Evolutionary conservation across 2,797 vertebrate genomes (phyloP), one percentile per base, ranked within the genome.

Genomic region (Sebastes steindachneri): DNA sequence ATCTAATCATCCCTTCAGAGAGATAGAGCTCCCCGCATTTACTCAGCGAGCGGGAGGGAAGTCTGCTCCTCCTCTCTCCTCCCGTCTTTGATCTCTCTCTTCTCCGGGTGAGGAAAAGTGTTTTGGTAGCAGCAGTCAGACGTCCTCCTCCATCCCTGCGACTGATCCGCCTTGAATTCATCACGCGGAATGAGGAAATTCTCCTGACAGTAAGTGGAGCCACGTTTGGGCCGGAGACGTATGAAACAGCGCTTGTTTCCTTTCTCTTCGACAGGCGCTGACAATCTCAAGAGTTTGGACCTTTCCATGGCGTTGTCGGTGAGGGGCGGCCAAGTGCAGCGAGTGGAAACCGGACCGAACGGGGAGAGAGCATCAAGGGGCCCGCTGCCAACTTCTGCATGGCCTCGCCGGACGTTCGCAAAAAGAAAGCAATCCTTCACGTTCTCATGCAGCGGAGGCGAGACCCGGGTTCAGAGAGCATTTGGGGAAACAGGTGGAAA

Each of bases 151-250:
- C 67, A 51, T 74, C 73, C 68, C 37, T 21, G 67, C 9, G 7
- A 68, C 65, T n/a, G 33, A 51, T 73, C 85, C 71, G 45, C 51
- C 85, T 84, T 89, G 75, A 89, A 80, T 86, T 88, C 85, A 82
- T 92, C 88, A 82, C 31, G 57, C 7, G 19, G 60, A 19, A 31
- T n/a, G 58, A 84, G 74, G 78, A 90, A 93, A 93, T 88, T 90
- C 84, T 81, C 77, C 82, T 84, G 85, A 88, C 86, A 90, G 48
- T 87, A 92, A 91, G 77, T 86, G 89, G 85, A 93, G 88, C 70
- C 88, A 85, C 68, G 76, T 91, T 93, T 77, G 55, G 79, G 57
- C 84, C 64, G 21, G 80, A 87, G 68, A 86, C 33, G 14, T 41
- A 41, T 41, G 75, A 87, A 77, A 60, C 85, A 55, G 80, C 7